Base-by-base conservation (phyloP, 2,797 vertebrate species). In the Petrocephalus sullivani region DNA sequence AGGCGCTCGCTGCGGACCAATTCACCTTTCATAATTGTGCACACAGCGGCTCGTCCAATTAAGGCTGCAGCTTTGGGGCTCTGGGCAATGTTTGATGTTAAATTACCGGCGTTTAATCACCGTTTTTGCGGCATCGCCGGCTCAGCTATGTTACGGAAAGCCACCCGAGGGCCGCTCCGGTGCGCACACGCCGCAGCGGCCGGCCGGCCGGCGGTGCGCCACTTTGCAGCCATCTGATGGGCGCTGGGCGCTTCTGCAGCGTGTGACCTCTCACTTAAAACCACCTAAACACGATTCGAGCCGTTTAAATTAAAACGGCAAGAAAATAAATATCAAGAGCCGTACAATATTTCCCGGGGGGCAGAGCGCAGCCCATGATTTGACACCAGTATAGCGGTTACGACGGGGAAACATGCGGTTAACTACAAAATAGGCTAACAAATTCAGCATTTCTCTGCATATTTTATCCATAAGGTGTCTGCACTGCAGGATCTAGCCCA, bases 21-120 rank as follows among this genome's bases (percentile, higher is more conserved):
- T 88, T 89, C 19, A 53, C 71, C 75, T 87, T 88, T 7, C 21
- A 88, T 57, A 84, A 33, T 83, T 64, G 82, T 4, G 89, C 88
- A 37, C 37, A 67, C 4, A 78, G 71, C 23, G 71, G 7, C 51
- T 56, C 33, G 51, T 49, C 82, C 67, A 19, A 19, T 64, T 51
- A 78, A 78, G 53, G 23, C 46, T 33, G 21, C 58, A 85, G 33
- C n/a, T 46, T 33, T 19, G 49, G 51, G n/a, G 19, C 67, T 86
- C 71, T 49, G 53, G 37, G 14, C 19, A 37, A 81, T 37, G 41
- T 60, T 78, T 53, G 57, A 57, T 49, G 49, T 53, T 23, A 83
- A 83, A 7, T 49, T 51, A 83, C 78, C 1, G n/a, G 78, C 49
- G 19, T 21, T 83, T 21, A 53, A 53, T 83, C 41, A 83, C 46